Conservation (phyloP, 2,888 invertebrate species). For the Acrocera orbiculus region DNA sequence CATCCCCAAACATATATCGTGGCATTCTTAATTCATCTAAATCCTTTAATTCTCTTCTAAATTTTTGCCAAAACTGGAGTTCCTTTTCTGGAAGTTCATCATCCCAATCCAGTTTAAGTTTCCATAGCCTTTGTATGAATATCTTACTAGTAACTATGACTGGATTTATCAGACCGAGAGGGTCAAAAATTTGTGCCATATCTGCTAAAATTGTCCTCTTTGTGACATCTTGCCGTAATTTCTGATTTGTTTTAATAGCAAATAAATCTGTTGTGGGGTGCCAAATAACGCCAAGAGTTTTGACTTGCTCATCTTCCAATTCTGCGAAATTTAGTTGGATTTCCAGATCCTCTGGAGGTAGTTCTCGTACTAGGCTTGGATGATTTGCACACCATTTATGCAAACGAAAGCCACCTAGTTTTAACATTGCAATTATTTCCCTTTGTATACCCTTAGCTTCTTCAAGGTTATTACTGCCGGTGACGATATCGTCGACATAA, state of each 20-base stretch:
- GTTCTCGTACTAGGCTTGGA: neutral
- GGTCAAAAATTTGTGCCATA: neutral
- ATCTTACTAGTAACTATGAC: conserved; percentile 1
- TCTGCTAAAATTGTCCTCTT: conserved; percentile 2
- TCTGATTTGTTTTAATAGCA: conserved; percentile 11
- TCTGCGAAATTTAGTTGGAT: neutral
- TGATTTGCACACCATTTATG: neutral
- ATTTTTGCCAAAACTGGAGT: neutral
- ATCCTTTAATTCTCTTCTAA: neutral
- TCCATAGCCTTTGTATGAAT: neutral
- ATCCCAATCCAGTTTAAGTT: neutral
- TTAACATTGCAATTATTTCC: neutral
- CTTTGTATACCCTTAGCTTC: neutral
- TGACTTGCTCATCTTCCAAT: neutral
- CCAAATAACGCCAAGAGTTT: neutral
- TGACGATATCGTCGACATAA: neutral
- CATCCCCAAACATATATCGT: neutral
- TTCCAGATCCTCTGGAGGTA: neutral
- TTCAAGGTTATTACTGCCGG: neutral
- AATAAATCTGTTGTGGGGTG: neutral
- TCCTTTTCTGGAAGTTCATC: neutral
- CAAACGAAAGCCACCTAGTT: neutral
- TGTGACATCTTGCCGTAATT: conserved; percentile 16
- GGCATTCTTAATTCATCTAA: neutral
- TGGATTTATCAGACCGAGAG: conserved; percentile 2